Evolutionary conservation across 2,113 vertebrate genomes (phyloP), one percentile per base, ranked within the genome.

Genomic region (Callithrix jacchus): DNA sequence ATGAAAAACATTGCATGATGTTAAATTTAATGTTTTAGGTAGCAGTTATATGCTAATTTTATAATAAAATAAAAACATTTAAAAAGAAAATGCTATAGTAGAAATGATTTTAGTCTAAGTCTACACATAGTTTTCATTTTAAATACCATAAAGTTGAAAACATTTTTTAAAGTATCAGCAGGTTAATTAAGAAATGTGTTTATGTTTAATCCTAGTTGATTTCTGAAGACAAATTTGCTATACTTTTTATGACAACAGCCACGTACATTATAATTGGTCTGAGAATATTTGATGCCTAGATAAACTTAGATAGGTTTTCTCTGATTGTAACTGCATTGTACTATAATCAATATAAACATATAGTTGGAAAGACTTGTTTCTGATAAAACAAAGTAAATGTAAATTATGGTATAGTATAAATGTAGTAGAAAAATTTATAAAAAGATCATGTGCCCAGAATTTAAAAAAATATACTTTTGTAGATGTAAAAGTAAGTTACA

Each of bases 161-260:
- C 94, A 91, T 71, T 93, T 35, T 85, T 88, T 42, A 71, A 93
- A 93, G 56, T 92, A 79, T 93, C 82, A 94, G 30, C 56, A 94
- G 82, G 77, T 95, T 97, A 96, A 97, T 97, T 95, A 96, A 84
- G 64, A 90, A 97, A 70, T 81, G 13, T 92, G 3, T 74, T 97
- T 95, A 90, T 87, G 93, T 87, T 97, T 90, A 95, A 95, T 70
- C 49, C 64, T 84, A 84, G 93, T 80, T 87, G 70, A 87, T 96
- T 94, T 91, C 54, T 80, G 13, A 95, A 89, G 82, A 70, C 81
- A 92, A 85, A 95, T 80, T 91, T 96, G 88, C 61, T 93, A 87
- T n/a, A 74, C 89, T 95, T 93, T 96, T 93, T 68, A 87, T 87
- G 77, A 54, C 30, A 94, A 77, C 8, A 52, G 40, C 16, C 92